Evolutionary conservation across 2,113 vertebrate species (phyloP).

Genomic region (Oreotrochilus melanogaster): DNA sequence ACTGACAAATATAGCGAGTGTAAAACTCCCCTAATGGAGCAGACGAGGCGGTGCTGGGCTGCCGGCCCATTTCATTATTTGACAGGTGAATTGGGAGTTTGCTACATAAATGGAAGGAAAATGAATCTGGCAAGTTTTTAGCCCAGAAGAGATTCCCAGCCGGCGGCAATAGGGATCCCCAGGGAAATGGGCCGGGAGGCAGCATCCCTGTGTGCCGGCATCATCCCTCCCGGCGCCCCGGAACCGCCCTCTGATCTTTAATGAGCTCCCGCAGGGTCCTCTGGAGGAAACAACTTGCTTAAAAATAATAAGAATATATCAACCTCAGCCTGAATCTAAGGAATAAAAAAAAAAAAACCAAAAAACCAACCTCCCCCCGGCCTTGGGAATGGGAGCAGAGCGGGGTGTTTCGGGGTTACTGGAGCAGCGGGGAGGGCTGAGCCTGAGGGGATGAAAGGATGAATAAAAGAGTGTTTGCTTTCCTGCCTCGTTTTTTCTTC

Average conservation of each 20-base stretch:
- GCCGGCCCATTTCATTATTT: background rate
- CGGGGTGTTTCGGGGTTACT: background rate
- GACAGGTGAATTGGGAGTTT: slow-evolving; percentile 34
- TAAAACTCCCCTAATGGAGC: slow-evolving; percentile 9
- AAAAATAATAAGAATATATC: background rate
- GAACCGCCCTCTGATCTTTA: background rate
- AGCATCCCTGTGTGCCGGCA: background rate
- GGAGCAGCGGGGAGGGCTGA: background rate
- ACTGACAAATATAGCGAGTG: background rate
- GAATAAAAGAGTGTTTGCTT: background rate
- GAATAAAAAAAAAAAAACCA: background rate
- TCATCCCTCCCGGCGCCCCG: too few relatives aligned
- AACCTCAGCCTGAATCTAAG: background rate
- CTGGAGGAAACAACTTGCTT: background rate
- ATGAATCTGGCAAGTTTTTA: slow-evolving; percentile 3
- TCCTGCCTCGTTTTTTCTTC: background rate
- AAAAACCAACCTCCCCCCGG: background rate
- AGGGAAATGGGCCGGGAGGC: background rate
- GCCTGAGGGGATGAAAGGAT: background rate
- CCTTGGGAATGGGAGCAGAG: background rate
- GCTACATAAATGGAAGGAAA: slow-evolving; percentile 20
- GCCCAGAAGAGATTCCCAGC: background rate
- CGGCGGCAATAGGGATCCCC: rapidly evolving
- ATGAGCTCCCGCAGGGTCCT: slow-evolving; percentile 30
- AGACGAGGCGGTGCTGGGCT: background rate